Conservation (phyloP, 2,113 vertebrate species). For the Pedionomus torquatus region DNA sequence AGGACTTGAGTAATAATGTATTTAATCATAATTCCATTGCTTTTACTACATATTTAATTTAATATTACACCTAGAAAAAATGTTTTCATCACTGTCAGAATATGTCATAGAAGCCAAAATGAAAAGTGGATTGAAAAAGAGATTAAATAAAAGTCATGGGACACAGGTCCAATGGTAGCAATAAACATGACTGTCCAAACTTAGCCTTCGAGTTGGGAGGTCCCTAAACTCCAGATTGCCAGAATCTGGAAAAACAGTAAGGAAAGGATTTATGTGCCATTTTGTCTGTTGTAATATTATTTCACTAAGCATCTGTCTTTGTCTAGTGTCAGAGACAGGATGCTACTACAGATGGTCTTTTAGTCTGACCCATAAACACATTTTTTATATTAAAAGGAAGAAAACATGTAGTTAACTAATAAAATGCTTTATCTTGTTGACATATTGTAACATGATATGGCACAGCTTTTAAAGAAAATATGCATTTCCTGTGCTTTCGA, state of each 20-base stretch:
- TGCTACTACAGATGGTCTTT: background rate
- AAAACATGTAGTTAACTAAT: background rate
- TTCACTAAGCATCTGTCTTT: background rate
- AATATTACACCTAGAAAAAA: background rate
- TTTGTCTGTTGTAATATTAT: background rate
- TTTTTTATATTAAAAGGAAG: background rate
- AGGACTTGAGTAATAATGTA: background rate
- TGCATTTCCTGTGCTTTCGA: background rate
- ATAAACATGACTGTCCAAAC: background rate
- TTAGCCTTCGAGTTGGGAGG: background rate
- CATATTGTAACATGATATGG: background rate
- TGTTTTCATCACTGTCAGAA: background rate
- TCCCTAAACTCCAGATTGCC: background rate
- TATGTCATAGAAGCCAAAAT: background rate
- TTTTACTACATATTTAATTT: background rate
- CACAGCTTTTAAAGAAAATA: background rate
- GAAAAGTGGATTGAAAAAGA: background rate
- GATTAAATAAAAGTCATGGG: background rate
- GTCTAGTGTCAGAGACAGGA: background rate
- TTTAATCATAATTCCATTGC: background rate
- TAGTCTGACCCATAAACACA: background rate
- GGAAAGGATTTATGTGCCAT: background rate
- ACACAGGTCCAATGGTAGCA: background rate
- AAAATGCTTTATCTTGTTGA: background rate
- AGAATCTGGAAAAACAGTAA: background rate